phyloP scores from a whole-genome alignment of 2,888 invertebrate genomes.

The Choreutis nemorana region DNA sequence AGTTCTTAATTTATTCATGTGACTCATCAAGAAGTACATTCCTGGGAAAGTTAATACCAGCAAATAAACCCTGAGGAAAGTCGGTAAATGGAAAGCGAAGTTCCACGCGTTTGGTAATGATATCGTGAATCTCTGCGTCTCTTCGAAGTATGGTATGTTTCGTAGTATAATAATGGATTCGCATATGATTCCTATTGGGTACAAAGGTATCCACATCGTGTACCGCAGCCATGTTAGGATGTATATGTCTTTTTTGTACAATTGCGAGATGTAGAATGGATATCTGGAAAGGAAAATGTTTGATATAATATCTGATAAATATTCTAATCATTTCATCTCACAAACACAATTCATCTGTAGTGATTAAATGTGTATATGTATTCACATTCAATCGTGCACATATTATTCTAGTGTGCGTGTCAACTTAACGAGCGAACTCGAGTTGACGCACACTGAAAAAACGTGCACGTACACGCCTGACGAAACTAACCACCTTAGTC shows the following conservation, averaged over 20 bases:
- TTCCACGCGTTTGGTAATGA: constrained; percentile 86
- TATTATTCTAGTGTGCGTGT: no score
- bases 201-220: constrained; percentile 92
- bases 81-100: constrained; percentile 85
- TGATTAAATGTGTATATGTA: no score
- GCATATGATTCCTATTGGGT: constrained; percentile 88
- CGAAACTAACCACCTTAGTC: no score
- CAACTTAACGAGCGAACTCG: no score
- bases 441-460: no score
- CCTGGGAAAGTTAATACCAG: constrained; percentile 79
- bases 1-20: constrained; percentile 81
- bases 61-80: constrained; percentile 79
- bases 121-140: constrained; percentile 78
- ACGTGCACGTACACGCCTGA: no score
- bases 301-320: no score
- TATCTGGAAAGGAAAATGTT: constrained; percentile 77
- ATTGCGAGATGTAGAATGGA: constrained; percentile 88
- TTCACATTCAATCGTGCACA: no score
- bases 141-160: constrained; percentile 90
- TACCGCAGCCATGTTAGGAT: constrained; percentile 92
- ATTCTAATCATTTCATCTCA: no score
- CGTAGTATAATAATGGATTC: constrained; percentile 84
- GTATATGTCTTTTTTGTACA: constrained; percentile 76
- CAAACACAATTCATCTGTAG: no score
- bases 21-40: constrained; percentile 79